Evolutionary conservation across 2,797 vertebrate species (phyloP).

Genomic region (Hyperoplus lanceolatus): DNA sequence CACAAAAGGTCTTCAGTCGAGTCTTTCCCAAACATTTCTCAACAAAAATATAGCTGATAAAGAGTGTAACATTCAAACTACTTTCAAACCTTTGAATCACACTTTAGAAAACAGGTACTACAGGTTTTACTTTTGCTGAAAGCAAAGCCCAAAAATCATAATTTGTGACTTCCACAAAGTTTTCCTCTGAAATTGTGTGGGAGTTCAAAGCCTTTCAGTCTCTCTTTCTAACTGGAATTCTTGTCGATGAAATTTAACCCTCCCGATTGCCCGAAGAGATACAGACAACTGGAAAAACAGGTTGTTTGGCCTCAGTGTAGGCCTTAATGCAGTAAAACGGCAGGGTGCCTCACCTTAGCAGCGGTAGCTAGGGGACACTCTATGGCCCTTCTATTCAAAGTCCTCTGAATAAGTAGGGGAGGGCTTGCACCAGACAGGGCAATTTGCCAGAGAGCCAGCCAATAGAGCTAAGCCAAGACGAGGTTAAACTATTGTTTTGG

Average conservation of each 20-base stretch:
- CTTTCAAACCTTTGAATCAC: constrained; percentile 20
- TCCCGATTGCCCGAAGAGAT: constrained; percentile 80
- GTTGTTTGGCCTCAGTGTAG: constrained; percentile 80
- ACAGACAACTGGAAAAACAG: constrained; percentile 87
- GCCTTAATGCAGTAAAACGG: constrained; percentile 74
- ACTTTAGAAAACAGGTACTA: constrained; percentile 20
- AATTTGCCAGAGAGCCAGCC: constrained; percentile 86
- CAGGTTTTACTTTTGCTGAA: constrained; percentile 32
- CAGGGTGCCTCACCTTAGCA: constrained; percentile 84
- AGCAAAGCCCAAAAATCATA: constrained; percentile 28
- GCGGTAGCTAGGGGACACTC: constrained; percentile 86
- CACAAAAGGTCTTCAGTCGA: not conserved
- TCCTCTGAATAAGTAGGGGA: constrained; percentile 81
- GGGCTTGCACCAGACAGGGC: constrained; percentile 84
- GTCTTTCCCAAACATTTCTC: constrained; percentile 5
- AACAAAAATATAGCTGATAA: constrained; percentile 5
- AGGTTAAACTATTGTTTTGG: constrained; percentile 89
- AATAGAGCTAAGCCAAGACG: constrained; percentile 84
- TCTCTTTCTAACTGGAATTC: constrained; percentile 64
- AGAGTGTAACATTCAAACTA: constrained; percentile 10
- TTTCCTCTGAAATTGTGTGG: constrained; percentile 65
- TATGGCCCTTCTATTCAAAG: constrained; percentile 85
- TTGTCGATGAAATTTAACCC: constrained; percentile 75
- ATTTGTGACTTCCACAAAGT: constrained; percentile 63
- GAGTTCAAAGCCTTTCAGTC: constrained; percentile 70